A percentile compares a stretch with the other conserved stretches of the same genome.
Conservation (phyloP, 1,140 invertebrate genomes). For the Ceratosolen fusciceps region DNA sequence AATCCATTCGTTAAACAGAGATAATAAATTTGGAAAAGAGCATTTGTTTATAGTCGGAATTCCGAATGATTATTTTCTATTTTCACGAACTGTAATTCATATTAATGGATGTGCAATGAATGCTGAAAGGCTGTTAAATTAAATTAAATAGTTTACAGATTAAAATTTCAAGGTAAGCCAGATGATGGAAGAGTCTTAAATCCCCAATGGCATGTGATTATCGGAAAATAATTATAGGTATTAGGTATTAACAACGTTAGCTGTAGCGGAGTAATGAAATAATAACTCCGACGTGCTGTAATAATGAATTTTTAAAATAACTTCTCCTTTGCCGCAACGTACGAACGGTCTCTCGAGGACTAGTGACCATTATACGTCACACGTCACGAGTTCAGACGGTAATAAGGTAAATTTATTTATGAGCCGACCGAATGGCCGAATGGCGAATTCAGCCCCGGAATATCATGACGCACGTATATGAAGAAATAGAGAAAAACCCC, state of each 20-base stretch:
- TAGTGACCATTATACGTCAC: too few species aligned
- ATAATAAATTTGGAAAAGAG: too few species aligned
- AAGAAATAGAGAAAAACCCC: background rate
- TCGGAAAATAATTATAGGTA: background rate
- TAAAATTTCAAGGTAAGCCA: constrained; percentile 20
- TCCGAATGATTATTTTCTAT: background rate
- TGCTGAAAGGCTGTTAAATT: background rate
- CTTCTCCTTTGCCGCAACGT: background rate
- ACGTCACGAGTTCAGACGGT: background rate
- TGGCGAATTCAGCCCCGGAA: background rate
- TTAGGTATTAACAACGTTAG: background rate
- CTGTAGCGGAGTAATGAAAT: background rate
- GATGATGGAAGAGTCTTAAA: constrained; percentile 5
- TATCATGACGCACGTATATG: background rate
- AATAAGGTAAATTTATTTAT: background rate
- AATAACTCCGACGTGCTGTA: background rate
- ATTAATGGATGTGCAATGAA: background rate
- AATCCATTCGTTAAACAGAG: too few species aligned
- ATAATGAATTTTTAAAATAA: background rate
- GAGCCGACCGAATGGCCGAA: background rate
- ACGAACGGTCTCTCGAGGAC: too few species aligned
- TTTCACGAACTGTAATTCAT: background rate
- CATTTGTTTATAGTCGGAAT: too few species aligned
- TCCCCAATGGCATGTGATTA: constrained; percentile 4
- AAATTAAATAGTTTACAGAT: constrained; percentile 19